A percentile compares a stretch with the other conserved stretches of the same genome.
Evolutionary conservation across 2,888 invertebrate genomes (phyloP).

Genomic region (Lasiommata megera): DNA sequence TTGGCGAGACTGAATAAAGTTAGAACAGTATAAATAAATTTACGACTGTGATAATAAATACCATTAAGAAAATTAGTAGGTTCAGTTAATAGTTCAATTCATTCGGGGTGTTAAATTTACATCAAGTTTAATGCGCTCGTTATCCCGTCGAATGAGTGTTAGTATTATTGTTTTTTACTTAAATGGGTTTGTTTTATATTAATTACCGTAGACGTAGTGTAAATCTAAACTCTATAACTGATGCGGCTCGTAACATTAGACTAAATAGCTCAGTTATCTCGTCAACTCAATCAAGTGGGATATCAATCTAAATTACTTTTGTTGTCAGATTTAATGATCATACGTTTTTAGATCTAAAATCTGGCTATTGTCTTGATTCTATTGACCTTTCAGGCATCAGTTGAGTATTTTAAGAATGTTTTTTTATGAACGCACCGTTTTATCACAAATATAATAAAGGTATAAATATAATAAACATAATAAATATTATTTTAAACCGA

Average conservation of each 20-base stretch:
- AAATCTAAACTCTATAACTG: background rate
- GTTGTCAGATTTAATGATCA: background rate
- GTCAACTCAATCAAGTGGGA: background rate
- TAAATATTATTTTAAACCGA: too few species aligned
- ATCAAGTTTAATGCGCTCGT: background rate
- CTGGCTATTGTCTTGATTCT: background rate
- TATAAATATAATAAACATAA: too few species aligned
- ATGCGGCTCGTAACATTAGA: background rate
- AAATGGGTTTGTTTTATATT: background rate
- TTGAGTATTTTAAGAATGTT: background rate
- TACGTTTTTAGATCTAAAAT: background rate
- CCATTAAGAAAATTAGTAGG: background rate
- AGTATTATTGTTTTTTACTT: background rate
- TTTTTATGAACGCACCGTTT: background rate
- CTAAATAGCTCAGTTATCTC: background rate
- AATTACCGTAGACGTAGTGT: background rate
- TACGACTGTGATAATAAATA: background rate
- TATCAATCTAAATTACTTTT: background rate
- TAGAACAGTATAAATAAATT: slow-evolving; percentile 11
- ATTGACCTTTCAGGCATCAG: background rate
- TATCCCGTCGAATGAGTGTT: too few species aligned
- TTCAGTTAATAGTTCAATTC: background rate
- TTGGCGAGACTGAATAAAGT: slow-evolving; percentile 2
- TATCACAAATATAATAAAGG: too few species aligned
- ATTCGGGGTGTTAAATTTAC: background rate